phyloP scores from a whole-genome alignment of 2,797 vertebrate species.

The Chromobotia macracanthus region DNA sequence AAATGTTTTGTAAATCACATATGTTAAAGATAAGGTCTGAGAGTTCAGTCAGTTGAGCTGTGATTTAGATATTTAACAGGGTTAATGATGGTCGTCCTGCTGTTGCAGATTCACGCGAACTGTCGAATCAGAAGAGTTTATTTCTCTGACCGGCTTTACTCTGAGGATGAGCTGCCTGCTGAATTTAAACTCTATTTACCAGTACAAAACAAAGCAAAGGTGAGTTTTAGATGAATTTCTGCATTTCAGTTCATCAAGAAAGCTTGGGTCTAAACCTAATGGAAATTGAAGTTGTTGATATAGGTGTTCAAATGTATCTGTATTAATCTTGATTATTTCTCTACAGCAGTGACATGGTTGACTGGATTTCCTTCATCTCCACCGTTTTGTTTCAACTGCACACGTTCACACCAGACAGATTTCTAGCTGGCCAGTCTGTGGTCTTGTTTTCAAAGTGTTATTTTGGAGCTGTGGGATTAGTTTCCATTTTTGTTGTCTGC shows the following conservation, averaged over 20 bases:
- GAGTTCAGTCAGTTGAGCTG: too few relatives aligned
- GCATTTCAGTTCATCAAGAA: background rate
- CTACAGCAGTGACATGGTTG: constrained; percentile 63
- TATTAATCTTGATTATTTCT: constrained; percentile 48
- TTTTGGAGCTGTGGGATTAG: constrained; percentile 59
- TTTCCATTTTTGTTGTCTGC: constrained; percentile 59
- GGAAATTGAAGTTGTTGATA: background rate
- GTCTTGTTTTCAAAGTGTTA: constrained; percentile 42
- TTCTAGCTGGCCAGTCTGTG: constrained; percentile 46
- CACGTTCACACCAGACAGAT: constrained; percentile 40
- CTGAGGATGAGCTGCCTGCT: constrained; percentile 94
- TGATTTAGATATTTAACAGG: too few relatives aligned
- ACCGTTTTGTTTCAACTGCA: constrained; percentile 39
- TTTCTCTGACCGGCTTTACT: constrained; percentile 96
- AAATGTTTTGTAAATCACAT: too few relatives aligned
- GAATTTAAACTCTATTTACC: constrained; percentile 97
- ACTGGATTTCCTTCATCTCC: constrained; percentile 4
- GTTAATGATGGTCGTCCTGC: background rate
- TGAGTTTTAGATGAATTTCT: constrained; percentile 62
- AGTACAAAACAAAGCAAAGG: constrained; percentile 96
- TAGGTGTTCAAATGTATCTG: background rate
- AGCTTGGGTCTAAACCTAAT: background rate
- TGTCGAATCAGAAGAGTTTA: constrained; percentile 96
- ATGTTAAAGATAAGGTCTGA: too few relatives aligned
- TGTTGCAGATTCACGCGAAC: constrained; percentile 91